Percentiles rank a stretch among this genome's conserved stretches.
These are phyloP conservation scores for Danaus melanippus DNA, from an alignment of 1,140 invertebrate genomes.

Conservation along the genomic window DNA sequence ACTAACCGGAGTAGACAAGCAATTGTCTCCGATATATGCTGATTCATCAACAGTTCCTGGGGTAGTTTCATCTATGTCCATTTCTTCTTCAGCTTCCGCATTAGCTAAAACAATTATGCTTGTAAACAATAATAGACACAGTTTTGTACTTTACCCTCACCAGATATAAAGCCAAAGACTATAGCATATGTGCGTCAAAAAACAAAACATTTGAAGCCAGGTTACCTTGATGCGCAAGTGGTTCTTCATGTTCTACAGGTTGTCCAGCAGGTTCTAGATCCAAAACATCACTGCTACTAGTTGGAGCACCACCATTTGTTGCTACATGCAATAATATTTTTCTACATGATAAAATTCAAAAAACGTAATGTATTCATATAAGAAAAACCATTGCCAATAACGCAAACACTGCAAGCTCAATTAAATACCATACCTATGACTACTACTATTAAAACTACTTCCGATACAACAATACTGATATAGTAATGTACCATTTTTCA, in stretches of 20 bases:
- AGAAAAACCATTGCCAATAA: no score
- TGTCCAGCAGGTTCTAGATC: slow-evolving; percentile 40
- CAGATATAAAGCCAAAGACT: no score
- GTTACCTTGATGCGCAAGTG: slow-evolving; percentile 45
- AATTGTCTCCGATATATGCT: slow-evolving; percentile 69
- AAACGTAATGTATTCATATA: no score
- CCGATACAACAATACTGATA: no score
- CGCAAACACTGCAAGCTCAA: no score
- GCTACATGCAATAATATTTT: slow-evolving; percentile 33
- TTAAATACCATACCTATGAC: no score
- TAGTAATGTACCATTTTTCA: no score
- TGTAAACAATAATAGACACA: no score
- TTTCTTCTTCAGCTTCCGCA: slow-evolving; percentile 55
- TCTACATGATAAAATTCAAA: slow-evolving; percentile 3
- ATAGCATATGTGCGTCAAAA: no score
- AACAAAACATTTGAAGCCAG: not conserved
- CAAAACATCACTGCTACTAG: slow-evolving; percentile 61
- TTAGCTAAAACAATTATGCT: slow-evolving; percentile 26
- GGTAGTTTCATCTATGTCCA: slow-evolving; percentile 65
- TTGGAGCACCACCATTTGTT: slow-evolving; percentile 54
- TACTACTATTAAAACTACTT: no score
- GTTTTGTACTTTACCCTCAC: no score
- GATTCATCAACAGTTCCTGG: slow-evolving; percentile 54
- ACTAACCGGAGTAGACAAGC: slow-evolving; percentile 67
- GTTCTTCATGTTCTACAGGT: slow-evolving; percentile 38